These are phyloP conservation scores for Nesidiocoris tenuis DNA, from an alignment of 2,888 invertebrate species.

Conservation along the genomic window DNA sequence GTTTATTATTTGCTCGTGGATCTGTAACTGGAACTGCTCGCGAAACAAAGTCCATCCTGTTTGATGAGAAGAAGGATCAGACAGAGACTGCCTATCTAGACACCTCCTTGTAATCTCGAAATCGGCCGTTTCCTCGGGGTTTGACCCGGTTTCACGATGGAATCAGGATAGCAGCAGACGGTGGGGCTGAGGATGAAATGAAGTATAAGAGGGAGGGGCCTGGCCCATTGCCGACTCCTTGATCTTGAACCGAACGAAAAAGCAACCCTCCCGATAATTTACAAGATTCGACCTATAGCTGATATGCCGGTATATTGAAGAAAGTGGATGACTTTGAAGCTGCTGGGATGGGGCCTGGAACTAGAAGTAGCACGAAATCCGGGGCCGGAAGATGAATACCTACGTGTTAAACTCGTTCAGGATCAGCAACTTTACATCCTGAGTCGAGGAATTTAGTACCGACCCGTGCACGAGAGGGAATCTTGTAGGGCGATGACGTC, in stretches of 20 bases:
- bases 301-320: constrained; percentile 1
- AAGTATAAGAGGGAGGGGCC: neutral
- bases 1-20: too few species aligned
- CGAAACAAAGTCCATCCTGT: neutral
- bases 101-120: constrained; percentile 12
- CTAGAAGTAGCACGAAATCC: constrained; percentile 1
- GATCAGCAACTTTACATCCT: neutral
- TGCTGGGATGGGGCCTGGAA: neutral
- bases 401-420: neutral
- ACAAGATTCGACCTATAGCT: neutral
- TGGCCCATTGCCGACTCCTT: neutral
- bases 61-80: neutral
- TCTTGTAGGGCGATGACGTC: neutral
- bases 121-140: constrained; percentile 22
- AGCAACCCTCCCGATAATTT: constrained; percentile 16
- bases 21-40: neutral
- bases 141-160: constrained; percentile 14
- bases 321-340: neutral
- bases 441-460: neutral
- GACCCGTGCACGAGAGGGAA: neutral
- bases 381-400: neutral
- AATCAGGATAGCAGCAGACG: neutral
- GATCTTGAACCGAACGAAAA: neutral
- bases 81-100: neutral
- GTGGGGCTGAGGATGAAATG: neutral